Percentiles rank a stretch among this genome's conserved stretches.
These are phyloP conservation scores for Schlechtendalia chinensis DNA, from an alignment of 1,140 invertebrate genomes.

Conservation along the genomic window DNA sequence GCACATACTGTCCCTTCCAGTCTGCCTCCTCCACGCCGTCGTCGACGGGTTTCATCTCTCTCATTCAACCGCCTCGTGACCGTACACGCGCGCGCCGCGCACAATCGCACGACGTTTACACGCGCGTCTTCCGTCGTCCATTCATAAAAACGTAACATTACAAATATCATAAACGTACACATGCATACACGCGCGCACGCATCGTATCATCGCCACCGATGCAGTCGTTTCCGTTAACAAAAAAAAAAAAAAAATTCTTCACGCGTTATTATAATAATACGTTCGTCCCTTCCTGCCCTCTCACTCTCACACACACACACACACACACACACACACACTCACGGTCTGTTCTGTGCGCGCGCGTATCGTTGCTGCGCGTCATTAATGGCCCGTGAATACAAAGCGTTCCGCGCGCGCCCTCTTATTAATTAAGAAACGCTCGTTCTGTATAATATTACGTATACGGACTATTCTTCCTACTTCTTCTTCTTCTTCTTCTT, in stretches of 20 bases:
- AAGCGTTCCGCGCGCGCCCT: constrained; percentile 39
- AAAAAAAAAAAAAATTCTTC: constrained; percentile 22
- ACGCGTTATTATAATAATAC: constrained; percentile 39
- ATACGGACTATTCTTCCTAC: too few relatives aligned
- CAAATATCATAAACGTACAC: neutral
- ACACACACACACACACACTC: too few relatives aligned
- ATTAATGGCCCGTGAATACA: constrained; percentile 40
- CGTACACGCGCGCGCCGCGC: too few relatives aligned
- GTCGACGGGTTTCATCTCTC: neutral
- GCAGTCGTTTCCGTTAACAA: constrained; percentile 32
- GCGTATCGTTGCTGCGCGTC: neutral
- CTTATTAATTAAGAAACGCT: constrained; percentile 20
- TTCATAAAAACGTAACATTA: constrained; percentile 34
- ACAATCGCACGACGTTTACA: too few relatives aligned
- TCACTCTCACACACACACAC: too few relatives aligned
- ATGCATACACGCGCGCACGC: neutral
- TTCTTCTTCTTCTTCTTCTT: too few relatives aligned
- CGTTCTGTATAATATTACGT: too few relatives aligned
- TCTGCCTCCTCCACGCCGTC: neutral
- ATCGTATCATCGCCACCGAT: neutral
- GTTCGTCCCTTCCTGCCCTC: neutral
- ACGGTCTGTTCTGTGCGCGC: neutral
- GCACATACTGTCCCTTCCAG: neutral
- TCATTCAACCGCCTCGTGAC: neutral
- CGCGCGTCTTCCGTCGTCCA: constrained; percentile 22